These are phyloP conservation scores for Tylochromis polylepis DNA, from an alignment of 2,113 vertebrate species.

Conservation along the genomic window DNA sequence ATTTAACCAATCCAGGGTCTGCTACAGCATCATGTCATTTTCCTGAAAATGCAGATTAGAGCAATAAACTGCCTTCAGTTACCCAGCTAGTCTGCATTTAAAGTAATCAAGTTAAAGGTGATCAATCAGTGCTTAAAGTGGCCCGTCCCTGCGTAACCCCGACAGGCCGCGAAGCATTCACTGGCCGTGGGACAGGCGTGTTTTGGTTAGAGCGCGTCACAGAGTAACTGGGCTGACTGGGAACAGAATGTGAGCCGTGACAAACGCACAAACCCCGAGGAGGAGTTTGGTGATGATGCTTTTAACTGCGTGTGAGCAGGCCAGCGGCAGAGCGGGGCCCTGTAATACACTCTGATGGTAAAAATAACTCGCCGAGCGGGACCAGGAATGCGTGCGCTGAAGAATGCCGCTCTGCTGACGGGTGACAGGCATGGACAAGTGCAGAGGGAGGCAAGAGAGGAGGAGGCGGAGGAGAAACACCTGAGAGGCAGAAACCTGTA, in stretches of 20 bases:
- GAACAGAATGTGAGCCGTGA: not conserved
- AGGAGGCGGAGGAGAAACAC: not conserved
- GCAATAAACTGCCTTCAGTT: not conserved
- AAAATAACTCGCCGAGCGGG: constrained; percentile 48
- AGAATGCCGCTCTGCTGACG: constrained; percentile 63
- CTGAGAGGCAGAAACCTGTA: not conserved
- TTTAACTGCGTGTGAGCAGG: not conserved
- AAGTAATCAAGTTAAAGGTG: not conserved
- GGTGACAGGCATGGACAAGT: constrained; percentile 72
- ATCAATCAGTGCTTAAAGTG: not conserved
- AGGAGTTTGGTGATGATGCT: constrained; percentile 5
- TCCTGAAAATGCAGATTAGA: not conserved
- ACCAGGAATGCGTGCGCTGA: constrained; percentile 44
- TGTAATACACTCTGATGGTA: constrained; percentile 17
- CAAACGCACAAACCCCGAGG: not conserved
- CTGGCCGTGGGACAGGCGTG: not conserved
- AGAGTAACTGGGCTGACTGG: constrained; percentile 2
- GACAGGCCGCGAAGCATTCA: not conserved
- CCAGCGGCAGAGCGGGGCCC: not conserved
- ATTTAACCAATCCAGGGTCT: not conserved
- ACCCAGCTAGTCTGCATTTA: not conserved
- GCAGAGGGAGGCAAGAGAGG: not conserved
- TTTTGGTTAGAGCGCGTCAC: not conserved
- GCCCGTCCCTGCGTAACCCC: not conserved
- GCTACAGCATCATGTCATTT: not conserved